These are phyloP conservation scores for Thalassophryne amazonica DNA, from an alignment of 2,797 vertebrate species.

Conservation along the genomic window DNA sequence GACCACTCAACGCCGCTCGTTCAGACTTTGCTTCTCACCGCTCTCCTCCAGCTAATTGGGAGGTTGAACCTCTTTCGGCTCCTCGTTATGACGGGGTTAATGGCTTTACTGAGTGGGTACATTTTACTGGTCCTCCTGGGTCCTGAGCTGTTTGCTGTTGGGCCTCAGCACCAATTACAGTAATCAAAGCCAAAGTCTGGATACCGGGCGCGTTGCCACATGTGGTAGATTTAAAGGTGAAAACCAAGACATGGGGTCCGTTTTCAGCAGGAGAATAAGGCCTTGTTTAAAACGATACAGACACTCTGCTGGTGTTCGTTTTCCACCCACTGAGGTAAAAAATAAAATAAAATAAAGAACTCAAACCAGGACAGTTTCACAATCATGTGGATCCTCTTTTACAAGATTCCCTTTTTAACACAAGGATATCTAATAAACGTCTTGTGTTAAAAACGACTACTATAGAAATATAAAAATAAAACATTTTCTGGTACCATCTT, in stretches of 20 bases:
- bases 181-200: constrained; percentile 58
- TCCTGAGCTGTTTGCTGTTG: constrained; percentile 37
- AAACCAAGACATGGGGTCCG: constrained; percentile 33
- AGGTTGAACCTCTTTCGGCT: constrained; percentile 35
- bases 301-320: constrained; percentile 1
- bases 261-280: constrained; percentile 49
- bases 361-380: neutral
- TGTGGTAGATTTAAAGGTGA: constrained; percentile 55
- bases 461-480: too few relatives aligned
- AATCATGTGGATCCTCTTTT: too few relatives aligned
- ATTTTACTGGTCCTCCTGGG: constrained; percentile 33
- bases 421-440: too few relatives aligned
- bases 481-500: too few relatives aligned
- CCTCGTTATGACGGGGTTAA: constrained; percentile 60
- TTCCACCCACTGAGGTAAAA: constrained; percentile 12
- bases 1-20: constrained; percentile 10
- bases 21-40: constrained; percentile 27
- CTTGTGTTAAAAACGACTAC: too few relatives aligned
- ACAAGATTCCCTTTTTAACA: too few relatives aligned
- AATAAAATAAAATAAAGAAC: too few relatives aligned
- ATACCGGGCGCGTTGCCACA: constrained; percentile 38
- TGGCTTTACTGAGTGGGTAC: constrained; percentile 50
- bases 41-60: constrained; percentile 49
- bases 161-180: constrained; percentile 65
- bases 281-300: constrained; percentile 38